Evolutionary conservation across 2,797 vertebrate species (phyloP).

Genomic region (Babyrousa celebensis): DNA sequence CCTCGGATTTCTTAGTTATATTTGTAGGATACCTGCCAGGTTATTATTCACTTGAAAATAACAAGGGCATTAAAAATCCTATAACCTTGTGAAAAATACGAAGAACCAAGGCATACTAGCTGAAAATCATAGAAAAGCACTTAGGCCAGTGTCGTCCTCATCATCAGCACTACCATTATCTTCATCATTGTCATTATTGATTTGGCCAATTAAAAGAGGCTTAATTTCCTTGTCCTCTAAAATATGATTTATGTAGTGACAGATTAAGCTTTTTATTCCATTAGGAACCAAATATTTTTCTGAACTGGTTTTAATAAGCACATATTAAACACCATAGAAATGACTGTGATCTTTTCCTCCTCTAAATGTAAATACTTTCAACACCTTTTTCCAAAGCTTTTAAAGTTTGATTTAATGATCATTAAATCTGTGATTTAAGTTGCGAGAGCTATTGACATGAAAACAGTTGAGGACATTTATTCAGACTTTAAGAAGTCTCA

Average conservation of each 20-base stretch:
- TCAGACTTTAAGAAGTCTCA: constrained; percentile 22
- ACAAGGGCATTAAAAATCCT: neutral
- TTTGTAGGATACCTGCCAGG: neutral
- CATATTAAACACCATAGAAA: neutral
- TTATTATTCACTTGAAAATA: constrained; percentile 7
- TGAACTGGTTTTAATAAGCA: neutral
- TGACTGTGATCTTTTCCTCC: neutral
- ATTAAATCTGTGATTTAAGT: neutral
- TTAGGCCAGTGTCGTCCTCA: neutral
- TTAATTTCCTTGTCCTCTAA: constrained; percentile 3
- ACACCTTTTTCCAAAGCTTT: neutral
- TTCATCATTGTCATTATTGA: neutral
- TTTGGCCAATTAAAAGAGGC: neutral
- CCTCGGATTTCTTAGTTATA: neutral
- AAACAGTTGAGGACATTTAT: constrained; percentile 52
- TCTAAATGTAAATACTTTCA: constrained; percentile 9
- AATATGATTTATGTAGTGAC: neutral
- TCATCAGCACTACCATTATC: neutral
- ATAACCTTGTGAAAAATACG: neutral
- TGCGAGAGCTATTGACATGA: neutral
- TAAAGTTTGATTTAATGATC: neutral
- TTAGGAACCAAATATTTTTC: constrained; percentile 14
- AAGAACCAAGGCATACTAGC: neutral
- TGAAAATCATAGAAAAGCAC: constrained; percentile 49
- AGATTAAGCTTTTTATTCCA: neutral